Evolutionary conservation across 2,113 vertebrate species (phyloP).

Genomic region (Fregetta grallaria): DNA sequence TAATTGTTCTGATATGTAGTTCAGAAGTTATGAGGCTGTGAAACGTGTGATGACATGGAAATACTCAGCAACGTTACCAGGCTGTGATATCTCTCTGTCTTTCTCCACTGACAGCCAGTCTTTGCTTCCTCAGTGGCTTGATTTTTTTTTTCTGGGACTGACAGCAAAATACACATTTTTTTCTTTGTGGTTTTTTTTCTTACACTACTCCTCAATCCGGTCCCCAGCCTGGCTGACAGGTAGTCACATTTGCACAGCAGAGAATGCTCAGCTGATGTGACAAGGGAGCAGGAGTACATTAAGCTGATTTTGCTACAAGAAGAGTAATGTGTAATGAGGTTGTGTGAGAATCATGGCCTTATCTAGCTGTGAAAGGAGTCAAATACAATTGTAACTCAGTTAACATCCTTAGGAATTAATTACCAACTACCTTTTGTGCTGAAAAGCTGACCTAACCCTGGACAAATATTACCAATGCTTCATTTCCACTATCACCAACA

Average conservation of each 20-base stretch:
- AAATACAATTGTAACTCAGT: neutral
- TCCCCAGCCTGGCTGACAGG: neutral
- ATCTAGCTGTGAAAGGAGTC: neutral
- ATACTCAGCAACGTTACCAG: neutral
- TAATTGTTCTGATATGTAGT: neutral
- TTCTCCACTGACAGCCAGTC: neutral
- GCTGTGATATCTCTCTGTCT: neutral
- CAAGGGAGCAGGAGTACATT: neutral
- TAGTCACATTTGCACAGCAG: neutral
- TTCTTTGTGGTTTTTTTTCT: neutral
- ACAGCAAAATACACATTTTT: neutral
- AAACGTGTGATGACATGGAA: neutral
- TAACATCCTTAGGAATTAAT: neutral
- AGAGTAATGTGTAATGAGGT: neutral
- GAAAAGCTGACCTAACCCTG: neutral
- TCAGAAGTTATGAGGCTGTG: neutral
- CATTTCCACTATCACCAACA: neutral
- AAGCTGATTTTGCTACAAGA: neutral
- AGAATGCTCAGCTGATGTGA: neutral
- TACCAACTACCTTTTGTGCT: neutral
- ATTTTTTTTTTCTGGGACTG: neutral
- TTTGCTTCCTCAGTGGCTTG: neutral
- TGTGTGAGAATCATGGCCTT: neutral
- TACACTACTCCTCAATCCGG: accelerated
- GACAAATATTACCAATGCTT: neutral